Percentiles rank a stretch among this genome's conserved stretches.
These are phyloP conservation scores for Alethe castanea DNA, from an alignment of 2,113 vertebrate species.

Conservation along the genomic window DNA sequence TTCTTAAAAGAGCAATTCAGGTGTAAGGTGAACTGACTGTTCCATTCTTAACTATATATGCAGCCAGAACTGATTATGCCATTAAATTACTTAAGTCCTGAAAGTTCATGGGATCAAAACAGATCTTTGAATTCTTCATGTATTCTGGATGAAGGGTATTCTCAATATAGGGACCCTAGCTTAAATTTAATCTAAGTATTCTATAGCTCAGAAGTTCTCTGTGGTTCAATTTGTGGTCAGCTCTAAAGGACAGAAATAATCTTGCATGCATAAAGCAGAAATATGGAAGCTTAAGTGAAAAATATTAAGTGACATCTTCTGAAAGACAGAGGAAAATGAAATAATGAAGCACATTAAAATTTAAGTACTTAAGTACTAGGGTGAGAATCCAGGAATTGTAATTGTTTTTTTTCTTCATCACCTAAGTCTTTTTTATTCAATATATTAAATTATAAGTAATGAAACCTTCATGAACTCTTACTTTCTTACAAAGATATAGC, in stretches of 20 bases:
- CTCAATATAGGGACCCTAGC: fast-evolving
- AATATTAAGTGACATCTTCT: background rate
- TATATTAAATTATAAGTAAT: background rate
- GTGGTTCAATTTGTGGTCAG: background rate
- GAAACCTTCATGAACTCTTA: background rate
- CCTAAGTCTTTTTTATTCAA: background rate
- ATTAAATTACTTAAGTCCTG: background rate
- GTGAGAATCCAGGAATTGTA: background rate
- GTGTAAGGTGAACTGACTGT: background rate
- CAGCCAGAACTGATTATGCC: background rate
- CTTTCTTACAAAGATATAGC: background rate
- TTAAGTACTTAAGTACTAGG: background rate
- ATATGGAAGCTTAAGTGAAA: background rate
- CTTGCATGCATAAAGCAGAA: background rate
- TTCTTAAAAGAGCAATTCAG: background rate
- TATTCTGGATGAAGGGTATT: background rate
- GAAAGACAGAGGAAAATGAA: background rate
- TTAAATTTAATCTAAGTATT: background rate
- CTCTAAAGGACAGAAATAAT: background rate
- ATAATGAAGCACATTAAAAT: background rate
- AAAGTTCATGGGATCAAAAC: background rate
- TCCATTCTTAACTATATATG: background rate
- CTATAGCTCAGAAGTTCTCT: background rate
- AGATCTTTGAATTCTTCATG: fast-evolving
- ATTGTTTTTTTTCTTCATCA: background rate